Evolutionary conservation across 1,140 invertebrate genomes (phyloP).

Genomic region (Drosophila chauvacae): DNA sequence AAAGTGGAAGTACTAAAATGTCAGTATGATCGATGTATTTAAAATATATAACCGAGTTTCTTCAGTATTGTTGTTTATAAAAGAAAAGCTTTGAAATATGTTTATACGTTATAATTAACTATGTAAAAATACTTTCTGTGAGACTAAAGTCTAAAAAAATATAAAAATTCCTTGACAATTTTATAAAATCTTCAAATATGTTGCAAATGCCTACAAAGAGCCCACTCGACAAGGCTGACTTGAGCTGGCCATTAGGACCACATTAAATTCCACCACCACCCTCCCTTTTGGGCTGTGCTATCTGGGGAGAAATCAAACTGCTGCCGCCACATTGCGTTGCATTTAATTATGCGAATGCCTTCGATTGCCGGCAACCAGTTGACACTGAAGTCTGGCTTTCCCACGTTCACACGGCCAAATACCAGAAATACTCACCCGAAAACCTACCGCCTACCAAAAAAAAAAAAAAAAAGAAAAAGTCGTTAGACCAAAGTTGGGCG

Average conservation of each 20-base stretch:
- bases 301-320: conserved; percentile 55
- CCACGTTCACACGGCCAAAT: conserved; percentile 58
- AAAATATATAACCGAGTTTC: too few species aligned
- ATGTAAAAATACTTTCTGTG: too few species aligned
- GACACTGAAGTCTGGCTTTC: conserved; percentile 58
- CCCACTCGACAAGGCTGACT: too few species aligned
- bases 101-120: too few species aligned
- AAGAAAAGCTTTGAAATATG: too few species aligned
- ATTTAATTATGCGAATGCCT: conserved; percentile 71
- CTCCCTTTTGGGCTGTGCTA: conserved; percentile 39
- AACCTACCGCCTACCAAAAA: conserved; percentile 60
- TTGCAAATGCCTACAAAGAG: background rate
- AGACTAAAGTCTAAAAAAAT: background rate
- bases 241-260: conserved; percentile 26
- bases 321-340: conserved; percentile 66
- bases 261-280: conserved; percentile 56
- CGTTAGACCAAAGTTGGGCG: conserved; percentile 54
- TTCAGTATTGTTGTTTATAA: too few species aligned
- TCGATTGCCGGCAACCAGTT: conserved; percentile 58
- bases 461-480: conserved; percentile 20
- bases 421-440: conserved; percentile 16
- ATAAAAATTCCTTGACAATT: background rate
- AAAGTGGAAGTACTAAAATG: too few species aligned
- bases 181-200: background rate
- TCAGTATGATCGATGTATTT: too few species aligned